Evolutionary conservation across 2,888 invertebrate genomes (phyloP).

Genomic region (Macaria liturata): DNA sequence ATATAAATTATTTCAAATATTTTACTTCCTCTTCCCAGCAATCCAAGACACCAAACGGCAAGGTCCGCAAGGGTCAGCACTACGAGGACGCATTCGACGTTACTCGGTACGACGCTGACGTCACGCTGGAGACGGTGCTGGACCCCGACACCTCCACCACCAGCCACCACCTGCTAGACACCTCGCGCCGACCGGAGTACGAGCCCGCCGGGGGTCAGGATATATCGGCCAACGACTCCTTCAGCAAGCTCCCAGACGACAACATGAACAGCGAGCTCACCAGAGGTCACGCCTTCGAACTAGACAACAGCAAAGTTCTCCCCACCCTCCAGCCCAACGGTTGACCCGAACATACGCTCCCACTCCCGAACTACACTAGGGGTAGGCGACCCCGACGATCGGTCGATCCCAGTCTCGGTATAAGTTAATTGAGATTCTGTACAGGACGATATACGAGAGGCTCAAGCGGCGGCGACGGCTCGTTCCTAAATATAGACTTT

Average conservation of each 20-base stretch:
- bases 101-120: slow-evolving; percentile 59
- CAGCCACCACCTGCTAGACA: slow-evolving; percentile 56
- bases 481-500: slow-evolving; percentile 77
- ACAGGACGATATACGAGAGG: slow-evolving; percentile 49
- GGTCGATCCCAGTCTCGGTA: slow-evolving; percentile 52
- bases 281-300: slow-evolving; percentile 49
- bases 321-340: slow-evolving; percentile 77
- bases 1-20: too few relatives aligned
- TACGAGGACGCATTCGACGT: slow-evolving; percentile 64
- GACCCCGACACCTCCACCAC: slow-evolving; percentile 39
- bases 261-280: slow-evolving; percentile 77
- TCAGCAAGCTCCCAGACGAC: slow-evolving; percentile 70
- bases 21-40: slow-evolving; percentile 36
- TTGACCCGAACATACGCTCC: slow-evolving; percentile 46
- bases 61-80: slow-evolving; percentile 53
- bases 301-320: slow-evolving; percentile 68
- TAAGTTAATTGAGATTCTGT: slow-evolving; percentile 63
- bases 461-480: slow-evolving; percentile 49
- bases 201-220: slow-evolving; percentile 29
- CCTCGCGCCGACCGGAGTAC: slow-evolving; percentile 56
- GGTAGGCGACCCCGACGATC: slow-evolving; percentile 67
- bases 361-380: slow-evolving; percentile 60
- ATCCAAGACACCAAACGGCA: slow-evolving; percentile 71
- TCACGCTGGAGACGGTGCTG: slow-evolving; percentile 58
- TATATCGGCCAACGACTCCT: slow-evolving; percentile 47